Conservation (phyloP, 2,113 vertebrate species). For the Scartelaos histophorus region DNA sequence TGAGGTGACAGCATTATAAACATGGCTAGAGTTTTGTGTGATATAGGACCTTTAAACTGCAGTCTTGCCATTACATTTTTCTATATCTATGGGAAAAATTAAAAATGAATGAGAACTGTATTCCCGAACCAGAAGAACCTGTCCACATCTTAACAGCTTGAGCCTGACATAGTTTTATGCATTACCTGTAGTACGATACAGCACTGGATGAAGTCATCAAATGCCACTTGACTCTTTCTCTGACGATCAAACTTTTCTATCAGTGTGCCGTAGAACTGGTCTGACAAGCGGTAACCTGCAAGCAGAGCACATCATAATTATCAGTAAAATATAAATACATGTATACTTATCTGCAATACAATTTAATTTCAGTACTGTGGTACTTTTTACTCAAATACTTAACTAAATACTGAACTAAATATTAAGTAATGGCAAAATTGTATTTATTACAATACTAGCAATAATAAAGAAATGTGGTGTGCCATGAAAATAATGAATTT, state of each 20-base stretch:
- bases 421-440: too few relatives aligned
- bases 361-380: too few relatives aligned
- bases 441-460: too few relatives aligned
- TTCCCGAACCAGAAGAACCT: not conserved
- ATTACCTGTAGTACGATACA: slow-evolving; percentile 96
- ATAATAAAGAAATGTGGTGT: too few relatives aligned
- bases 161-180: not conserved
- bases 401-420: too few relatives aligned
- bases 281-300: slow-evolving; percentile 92
- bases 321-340: not conserved
- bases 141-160: not conserved
- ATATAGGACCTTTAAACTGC: not conserved
- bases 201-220: slow-evolving; percentile 99
- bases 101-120: not conserved
- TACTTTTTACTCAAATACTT: too few relatives aligned
- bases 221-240: slow-evolving; percentile 93
- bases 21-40: too few relatives aligned
- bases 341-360: too few relatives aligned
- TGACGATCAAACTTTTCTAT: slow-evolving; percentile 97
- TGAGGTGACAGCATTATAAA: too few relatives aligned
- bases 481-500: too few relatives aligned
- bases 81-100: not conserved
- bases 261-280: slow-evolving; percentile 94
- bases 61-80: not conserved
- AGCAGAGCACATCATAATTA: not conserved